Base-by-base conservation (phyloP, 2,113 vertebrate species). In the Chaetura pelagica region DNA sequence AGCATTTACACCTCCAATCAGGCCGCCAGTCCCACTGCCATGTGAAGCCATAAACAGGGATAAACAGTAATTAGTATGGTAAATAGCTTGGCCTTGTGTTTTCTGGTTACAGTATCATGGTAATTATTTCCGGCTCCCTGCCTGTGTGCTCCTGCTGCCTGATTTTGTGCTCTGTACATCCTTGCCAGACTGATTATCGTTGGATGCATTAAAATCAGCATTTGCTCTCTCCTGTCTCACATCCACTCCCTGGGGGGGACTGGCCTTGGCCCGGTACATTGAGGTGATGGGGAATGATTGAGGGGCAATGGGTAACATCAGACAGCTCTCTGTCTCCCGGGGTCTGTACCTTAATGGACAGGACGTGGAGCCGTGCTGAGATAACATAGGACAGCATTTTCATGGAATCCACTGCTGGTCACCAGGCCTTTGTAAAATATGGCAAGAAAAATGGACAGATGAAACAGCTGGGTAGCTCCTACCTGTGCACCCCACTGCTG, bases 11-110 rank as follows among this genome's bases (percentile, higher is more conserved):
- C 82, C 78, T 96, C 87, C 74, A 64, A 6, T 84, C 91, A 92
- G 80, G 78, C 73, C 18, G 12, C 87, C 88, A 93, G 72, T 94
- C 87, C 90, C 89, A 89, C 59, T 94, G 90, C 93, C 89, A 83
- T 89, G 93, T 84, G 81, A 90, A 88, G 77, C 79, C 95, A 91
- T 96, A 95, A 97, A 96, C 90, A 96, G 76, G 81, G 92, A 96
- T 97, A 97, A 97, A 97, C 92, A 96, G 81, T 94, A 96, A 96
- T 97, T 97, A 97, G 66, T 71, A 89, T 93, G 95, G 95, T 97
- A 97, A 97, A 91, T 90, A 96, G 90, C 89, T 94, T 96, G 96
- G 96, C 86, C 88, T 83, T 91, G 71, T 94, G 86, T 94, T 96
- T 97, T 96, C 95, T 97, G 95, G 97, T 97, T 97, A 96, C 94